Base-by-base conservation (phyloP, 2,888 invertebrate species). In the Aspidapion aeneum region DNA sequence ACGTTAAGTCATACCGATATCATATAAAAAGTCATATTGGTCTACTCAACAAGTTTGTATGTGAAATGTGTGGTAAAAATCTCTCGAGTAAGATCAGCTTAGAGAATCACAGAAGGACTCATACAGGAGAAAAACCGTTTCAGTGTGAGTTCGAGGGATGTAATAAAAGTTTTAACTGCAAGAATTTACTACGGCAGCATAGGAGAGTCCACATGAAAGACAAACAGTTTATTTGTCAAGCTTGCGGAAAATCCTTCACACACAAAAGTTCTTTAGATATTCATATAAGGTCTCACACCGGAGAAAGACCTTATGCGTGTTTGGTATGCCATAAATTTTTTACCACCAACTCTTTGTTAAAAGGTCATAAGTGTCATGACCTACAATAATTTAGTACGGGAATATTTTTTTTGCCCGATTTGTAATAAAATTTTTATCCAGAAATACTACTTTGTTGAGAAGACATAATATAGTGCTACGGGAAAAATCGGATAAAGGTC, bases 191-290 rank as follows among this genome's bases (percentile, higher is more conserved):
- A 57, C 80, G 79, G 22, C 77, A 81, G 0, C 86, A 86, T 58
- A 81, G 81, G 75, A 81, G 84, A 0, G 80, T 80, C 0, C 86
- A 86, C 61, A 82, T 83, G 0, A 83, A 84, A 7, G 78, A 82
- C 0, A 77, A 83, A 54, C 85, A 85, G 1, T 84, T 80, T 57
- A 79, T 81, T 16, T 86, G 86, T 66, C 79, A 82, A 1, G 77
- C 81, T 60, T 86, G 86, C 64, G 81, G 81, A 55, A 86, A 85
- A 69, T 72, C 82, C 1, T 86, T 85, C 69, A 83, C 84, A 54
- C 82, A 85, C 64, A 81, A 81, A 66, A 81, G 81, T 64, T 82
- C 83, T 0, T 69, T 85, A 51, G 81, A 81, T 9, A 78, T 82
- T 3, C 85, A 85, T 69, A 77, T 77, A 55, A 73, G 84, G 50